Conservation (phyloP, 2,113 vertebrate species). For the Ictalurus punctatus region DNA sequence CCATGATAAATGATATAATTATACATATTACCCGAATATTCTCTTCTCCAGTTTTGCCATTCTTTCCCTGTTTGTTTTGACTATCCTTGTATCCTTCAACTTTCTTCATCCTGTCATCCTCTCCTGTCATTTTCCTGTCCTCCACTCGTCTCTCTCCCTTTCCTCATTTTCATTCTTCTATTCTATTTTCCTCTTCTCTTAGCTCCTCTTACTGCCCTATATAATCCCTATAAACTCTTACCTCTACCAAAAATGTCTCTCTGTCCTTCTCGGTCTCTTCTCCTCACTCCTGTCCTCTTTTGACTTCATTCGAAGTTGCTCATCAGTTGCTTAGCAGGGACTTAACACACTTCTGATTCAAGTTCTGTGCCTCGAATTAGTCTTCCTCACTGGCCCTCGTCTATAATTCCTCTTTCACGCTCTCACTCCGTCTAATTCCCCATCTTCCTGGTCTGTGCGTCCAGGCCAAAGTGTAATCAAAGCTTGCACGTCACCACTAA, state of each 20-base stretch:
- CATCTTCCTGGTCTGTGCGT: constrained; percentile 24
- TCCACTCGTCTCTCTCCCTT: not conserved
- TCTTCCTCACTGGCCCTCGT: not conserved
- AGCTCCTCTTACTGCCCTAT: not conserved
- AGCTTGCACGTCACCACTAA: constrained; percentile 30
- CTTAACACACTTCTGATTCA: not conserved
- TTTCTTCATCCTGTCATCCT: not conserved
- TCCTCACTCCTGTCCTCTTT: not conserved
- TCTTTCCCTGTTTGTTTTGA: not conserved
- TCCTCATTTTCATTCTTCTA: not conserved
- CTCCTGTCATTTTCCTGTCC: not conserved
- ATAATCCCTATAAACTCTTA: not conserved
- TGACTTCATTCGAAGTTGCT: constrained; percentile 8
- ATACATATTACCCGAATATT: not conserved
- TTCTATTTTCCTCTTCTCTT: not conserved
- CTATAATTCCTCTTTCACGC: constrained; percentile 23
- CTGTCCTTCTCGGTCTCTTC: not conserved
- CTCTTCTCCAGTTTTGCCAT: not conserved
- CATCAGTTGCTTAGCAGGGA: not conserved
- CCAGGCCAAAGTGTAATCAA: constrained; percentile 39
- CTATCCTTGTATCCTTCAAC: not conserved
- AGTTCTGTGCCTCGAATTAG: not conserved
- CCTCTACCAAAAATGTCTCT: not conserved
- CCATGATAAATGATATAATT: too few relatives aligned
- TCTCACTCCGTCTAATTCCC: constrained; percentile 5